These are phyloP conservation scores for Propithecus deckenii DNA, from an alignment of 2,797 vertebrate species.

Conservation along the genomic window DNA sequence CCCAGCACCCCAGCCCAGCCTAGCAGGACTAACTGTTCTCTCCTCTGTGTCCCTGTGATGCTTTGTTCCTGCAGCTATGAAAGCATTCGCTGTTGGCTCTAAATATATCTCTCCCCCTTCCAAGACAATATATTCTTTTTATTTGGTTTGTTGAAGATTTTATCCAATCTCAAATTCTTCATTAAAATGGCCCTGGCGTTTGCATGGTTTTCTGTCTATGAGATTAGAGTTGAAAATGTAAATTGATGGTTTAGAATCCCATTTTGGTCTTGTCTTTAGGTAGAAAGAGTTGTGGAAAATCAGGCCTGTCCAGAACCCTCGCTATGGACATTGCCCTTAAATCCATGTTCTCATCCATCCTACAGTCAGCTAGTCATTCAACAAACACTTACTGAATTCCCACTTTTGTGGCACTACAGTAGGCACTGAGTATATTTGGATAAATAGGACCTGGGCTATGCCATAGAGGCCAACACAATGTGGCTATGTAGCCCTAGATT, in stretches of 20 bases:
- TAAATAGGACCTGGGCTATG: not conserved
- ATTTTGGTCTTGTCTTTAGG: not conserved
- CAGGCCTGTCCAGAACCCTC: not conserved
- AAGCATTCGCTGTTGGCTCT: not conserved
- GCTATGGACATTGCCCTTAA: not conserved
- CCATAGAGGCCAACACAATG: not conserved
- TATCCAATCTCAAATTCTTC: not conserved
- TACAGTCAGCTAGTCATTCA: not conserved
- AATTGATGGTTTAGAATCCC: not conserved
- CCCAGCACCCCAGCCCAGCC: not conserved
- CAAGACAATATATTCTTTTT: not conserved
- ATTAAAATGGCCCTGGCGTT: not conserved
- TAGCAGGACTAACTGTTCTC: not conserved
- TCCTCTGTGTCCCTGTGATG: not conserved
- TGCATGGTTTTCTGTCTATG: not conserved
- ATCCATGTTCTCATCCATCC: not conserved
- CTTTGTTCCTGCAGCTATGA: not conserved
- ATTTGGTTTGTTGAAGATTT: constrained; percentile 19
- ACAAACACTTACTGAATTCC: not conserved
- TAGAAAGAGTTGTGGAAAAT: not conserved
- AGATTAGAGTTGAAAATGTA: not conserved
- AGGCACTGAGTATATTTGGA: not conserved
- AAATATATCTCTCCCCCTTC: not conserved
- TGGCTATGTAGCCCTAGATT: not conserved
- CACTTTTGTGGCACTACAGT: not conserved